Evolutionary conservation across 2,888 invertebrate species (phyloP), one percentile per base, ranked within the genome.

Genomic region (Xestia sexstrigata): DNA sequence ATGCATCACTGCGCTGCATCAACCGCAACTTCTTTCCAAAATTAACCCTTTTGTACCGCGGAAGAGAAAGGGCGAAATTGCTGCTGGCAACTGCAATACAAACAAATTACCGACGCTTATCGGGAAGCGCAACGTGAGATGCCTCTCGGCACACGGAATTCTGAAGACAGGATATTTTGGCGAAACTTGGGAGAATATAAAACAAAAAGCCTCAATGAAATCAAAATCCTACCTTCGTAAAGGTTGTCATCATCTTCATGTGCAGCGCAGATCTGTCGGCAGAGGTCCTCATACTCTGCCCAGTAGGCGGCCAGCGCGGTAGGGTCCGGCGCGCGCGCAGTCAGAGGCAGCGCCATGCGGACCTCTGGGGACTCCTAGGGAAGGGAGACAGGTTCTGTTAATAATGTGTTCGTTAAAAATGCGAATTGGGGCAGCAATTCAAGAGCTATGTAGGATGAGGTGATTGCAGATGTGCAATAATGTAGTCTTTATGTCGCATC

Each of bases 201-300:
- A 26, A 15, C 6, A 26, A 58, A 60, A 30, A 60, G 3, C 17
- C 26, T 60, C 17, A 60, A 60, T 17, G 7, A 60, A 42, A 65
- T 17, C 42, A 49, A 35, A 65, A 45, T 17, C 91, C 88, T 92
- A 95, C 97, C 97, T 95, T 97, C 97, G 87, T 97, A 97, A 81
- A 96, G 97, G 79, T 97, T 97, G 85, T 96, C 96, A 26, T 96
- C 96, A 2, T 96, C 97, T 26, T 97, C 97, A 68, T 97, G 96
- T 0, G 96, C 95, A 85, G 97, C 95, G 90, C 97, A 97, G 91
- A 97, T 97, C 92, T 97, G 97, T 80, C 97, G 97, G 86, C 97
- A 97, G 83, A 97, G 96, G 92, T 97, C 97, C 87, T 97, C 97
- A 92, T 97, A 97, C 89, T 97, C 97, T 47, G 97, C 97, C 97